phyloP scores from a whole-genome alignment of 2,888 invertebrate species.

The Microctonus hyperodae region DNA sequence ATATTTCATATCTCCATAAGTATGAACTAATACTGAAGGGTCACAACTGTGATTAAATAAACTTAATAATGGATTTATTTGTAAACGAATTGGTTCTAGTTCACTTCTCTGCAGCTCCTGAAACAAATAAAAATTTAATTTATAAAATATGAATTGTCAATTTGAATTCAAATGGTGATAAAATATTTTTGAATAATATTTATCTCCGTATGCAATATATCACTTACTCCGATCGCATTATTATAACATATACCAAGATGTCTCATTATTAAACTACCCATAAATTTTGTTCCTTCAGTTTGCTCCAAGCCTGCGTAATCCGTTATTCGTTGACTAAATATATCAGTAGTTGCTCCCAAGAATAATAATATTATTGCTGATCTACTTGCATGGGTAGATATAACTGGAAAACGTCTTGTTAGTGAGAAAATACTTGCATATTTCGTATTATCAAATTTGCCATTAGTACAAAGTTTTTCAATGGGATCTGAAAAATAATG shows the following conservation, averaged over 20 bases:
- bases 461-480: slow-evolving; percentile 49
- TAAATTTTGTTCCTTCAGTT: slow-evolving; percentile 62
- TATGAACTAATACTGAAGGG: not conserved
- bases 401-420: slow-evolving; percentile 72
- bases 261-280: not conserved
- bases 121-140: slow-evolving; percentile 50
- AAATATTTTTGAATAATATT: not conserved
- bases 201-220: not conserved
- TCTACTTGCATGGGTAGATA: slow-evolving; percentile 61
- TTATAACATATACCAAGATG: not conserved
- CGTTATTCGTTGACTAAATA: not conserved
- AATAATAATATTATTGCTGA: not conserved
- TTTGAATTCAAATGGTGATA: too few species aligned
- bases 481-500: slow-evolving; percentile 45
- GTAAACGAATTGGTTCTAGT: slow-evolving; percentile 48
- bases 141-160: not conserved
- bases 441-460: slow-evolving; percentile 54
- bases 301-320: not conserved
- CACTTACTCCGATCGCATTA: not conserved
- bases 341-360: not conserved
- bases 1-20: not conserved
- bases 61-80: not conserved
- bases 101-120: slow-evolving; percentile 71
- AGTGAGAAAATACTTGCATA: slow-evolving; percentile 67
- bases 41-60: slow-evolving; percentile 1